Evolutionary conservation across 2,888 invertebrate species (phyloP).

Genomic region (Psylliodes chrysocephalus): DNA sequence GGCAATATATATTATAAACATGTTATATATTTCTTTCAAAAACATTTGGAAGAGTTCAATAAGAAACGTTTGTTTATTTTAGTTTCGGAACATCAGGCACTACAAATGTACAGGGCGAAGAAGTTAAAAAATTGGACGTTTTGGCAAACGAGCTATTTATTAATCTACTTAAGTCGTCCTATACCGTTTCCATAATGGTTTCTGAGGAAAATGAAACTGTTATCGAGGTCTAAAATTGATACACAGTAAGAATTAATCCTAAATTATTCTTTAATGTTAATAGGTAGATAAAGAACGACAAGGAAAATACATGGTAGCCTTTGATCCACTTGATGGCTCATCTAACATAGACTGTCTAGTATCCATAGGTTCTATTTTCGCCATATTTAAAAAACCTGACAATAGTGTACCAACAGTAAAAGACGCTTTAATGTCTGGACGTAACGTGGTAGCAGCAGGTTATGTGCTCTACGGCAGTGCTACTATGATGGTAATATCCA

Average conservation of each 20-base stretch:
- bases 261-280: background rate
- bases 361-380: conserved; percentile 97
- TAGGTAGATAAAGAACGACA: conserved; percentile 86
- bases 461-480: conserved; percentile 98
- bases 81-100: conserved; percentile 95
- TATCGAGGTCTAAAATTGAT: too few species aligned
- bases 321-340: conserved; percentile 98
- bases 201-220: conserved; percentile 95
- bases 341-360: conserved; percentile 99
- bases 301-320: conserved; percentile 97
- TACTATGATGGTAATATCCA: conserved; percentile 91
- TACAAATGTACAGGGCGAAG: conserved; percentile 95
- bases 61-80: too few species aligned
- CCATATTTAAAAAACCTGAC: conserved; percentile 77
- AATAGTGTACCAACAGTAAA: conserved; percentile 67
- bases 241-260: too few species aligned
- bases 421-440: conserved; percentile 89
- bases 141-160: conserved; percentile 96
- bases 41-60: too few species aligned
- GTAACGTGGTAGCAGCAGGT: conserved; percentile 90
- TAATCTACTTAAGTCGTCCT: conserved; percentile 96
- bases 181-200: conserved; percentile 88
- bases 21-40: too few species aligned
- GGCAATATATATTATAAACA: too few species aligned
- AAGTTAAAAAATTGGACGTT: conserved; percentile 97